Evolutionary conservation across 2,113 vertebrate species (phyloP), one percentile per base, ranked within the genome.

Genomic region (Arizona elegans): DNA sequence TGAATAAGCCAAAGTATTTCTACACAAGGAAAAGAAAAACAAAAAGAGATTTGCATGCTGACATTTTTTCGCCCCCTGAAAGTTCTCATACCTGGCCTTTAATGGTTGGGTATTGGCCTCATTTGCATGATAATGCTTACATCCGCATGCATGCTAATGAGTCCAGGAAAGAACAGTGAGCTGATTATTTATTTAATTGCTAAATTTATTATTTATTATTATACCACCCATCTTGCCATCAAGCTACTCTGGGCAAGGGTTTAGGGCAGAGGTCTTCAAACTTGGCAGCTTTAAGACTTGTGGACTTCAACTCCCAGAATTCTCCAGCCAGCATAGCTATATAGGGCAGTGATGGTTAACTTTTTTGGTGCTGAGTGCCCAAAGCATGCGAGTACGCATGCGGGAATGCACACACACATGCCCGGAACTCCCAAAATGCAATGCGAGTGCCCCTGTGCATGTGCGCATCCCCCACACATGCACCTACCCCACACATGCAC

Each of bases 1-100:
- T 94, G 94, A 96, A 96, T 38, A 96, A 65, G 91, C 95, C 92
- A 89, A 94, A 96, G 91, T 96, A 90, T 90, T 90, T 54, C 97
- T 96, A 89, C 59, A 92, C 50, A 59, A 87, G 95, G 86, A 93
- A 43, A 59, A 88, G 93, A 87, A 93, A 85, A 81, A 88, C 75
- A 95, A 75, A 47, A 29, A 23, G 24, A 19, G 38, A 5, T 26
- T 38, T 55, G n/a, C 62, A 56, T 21, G 17, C 9, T 26, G 10
- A 50, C 10, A 3, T 17, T 65, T 19, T 7, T 1, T 2, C 3
- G 6, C 6, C 43, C 55, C 24, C 26, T 53, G 7, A 50, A 26
- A 38, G 19, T 19, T 12, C 13, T 21, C 1, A 88, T 21, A 56
- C 17, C 19, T n/a, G 19, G 17, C 87, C 87, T 54, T 54, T 55